These are phyloP conservation scores for Leptopilina boulardi DNA, from an alignment of 1,140 invertebrate genomes.

Conservation along the genomic window DNA sequence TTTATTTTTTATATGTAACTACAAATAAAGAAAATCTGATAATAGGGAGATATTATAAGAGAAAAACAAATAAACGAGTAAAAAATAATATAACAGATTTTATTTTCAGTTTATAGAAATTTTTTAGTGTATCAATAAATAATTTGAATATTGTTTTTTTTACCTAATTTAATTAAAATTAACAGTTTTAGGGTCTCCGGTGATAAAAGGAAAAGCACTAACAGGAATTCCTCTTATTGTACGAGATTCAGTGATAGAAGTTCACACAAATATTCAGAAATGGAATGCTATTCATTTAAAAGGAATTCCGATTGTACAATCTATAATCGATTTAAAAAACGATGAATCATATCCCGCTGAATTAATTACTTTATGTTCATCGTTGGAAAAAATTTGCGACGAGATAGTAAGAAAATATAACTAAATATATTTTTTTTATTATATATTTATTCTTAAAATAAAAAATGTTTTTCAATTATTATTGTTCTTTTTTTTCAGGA, in stretches of 20 bases:
- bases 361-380: slow-evolving; percentile 23
- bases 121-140: too few species aligned
- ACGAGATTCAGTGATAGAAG: neutral
- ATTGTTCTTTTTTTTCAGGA: neutral
- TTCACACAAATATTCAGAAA: slow-evolving; percentile 10
- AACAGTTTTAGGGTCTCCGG: neutral
- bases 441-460: neutral
- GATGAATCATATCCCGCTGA: slow-evolving; percentile 9
- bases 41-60: too few species aligned
- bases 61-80: too few species aligned
- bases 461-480: neutral
- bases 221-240: slow-evolving; percentile 5
- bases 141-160: too few species aligned
- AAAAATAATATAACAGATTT: too few species aligned
- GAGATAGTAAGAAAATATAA: neutral
- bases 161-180: neutral
- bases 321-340: neutral
- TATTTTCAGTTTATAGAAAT: too few species aligned
- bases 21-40: too few species aligned
- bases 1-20: too few species aligned
- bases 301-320: slow-evolving; percentile 20
- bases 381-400: slow-evolving; percentile 2
- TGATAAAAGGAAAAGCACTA: neutral
- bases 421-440: neutral
- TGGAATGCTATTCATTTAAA: slow-evolving; percentile 26